phyloP scores from a whole-genome alignment of 2,797 vertebrate genomes.

The Octomys mimax region DNA sequence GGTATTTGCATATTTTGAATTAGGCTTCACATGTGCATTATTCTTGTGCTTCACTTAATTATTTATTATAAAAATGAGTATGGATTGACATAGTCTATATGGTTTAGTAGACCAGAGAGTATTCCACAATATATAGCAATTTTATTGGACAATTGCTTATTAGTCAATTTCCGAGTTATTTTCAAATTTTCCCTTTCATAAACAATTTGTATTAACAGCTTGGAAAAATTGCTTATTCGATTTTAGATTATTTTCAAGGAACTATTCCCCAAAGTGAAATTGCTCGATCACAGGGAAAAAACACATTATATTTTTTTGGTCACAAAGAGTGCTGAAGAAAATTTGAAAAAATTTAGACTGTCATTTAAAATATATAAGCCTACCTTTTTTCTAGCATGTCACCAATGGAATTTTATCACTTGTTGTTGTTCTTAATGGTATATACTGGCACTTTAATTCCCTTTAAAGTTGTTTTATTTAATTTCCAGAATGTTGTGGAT shows the following conservation, averaged over 20 bases:
- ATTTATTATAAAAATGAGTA: not conserved
- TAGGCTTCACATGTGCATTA: not conserved
- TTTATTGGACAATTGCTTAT: constrained; percentile 19
- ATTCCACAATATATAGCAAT: not conserved
- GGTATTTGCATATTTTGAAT: not conserved
- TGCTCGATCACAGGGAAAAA: constrained; percentile 53
- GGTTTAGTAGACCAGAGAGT: not conserved
- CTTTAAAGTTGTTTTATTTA: constrained; percentile 46
- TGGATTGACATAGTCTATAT: not conserved
- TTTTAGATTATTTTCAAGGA: constrained; percentile 63
- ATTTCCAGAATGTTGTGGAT: not conserved
- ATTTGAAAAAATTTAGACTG: constrained; percentile 63
- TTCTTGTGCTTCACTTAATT: not conserved
- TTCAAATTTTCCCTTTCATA: constrained; percentile 64
- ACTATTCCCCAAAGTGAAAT: constrained; percentile 68
- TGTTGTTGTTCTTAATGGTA: constrained; percentile 14
- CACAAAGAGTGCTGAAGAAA: constrained; percentile 47
- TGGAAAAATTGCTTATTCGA: constrained; percentile 67
- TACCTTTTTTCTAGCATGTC: constrained; percentile 18
- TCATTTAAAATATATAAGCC: constrained; percentile 47
- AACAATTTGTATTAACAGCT: constrained; percentile 53
- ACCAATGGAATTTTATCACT: constrained; percentile 32
- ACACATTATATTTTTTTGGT: constrained; percentile 37
- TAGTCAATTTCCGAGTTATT: constrained; percentile 56
- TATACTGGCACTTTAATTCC: not conserved